Conservation (phyloP, 1,140 invertebrate genomes). For the Drosophila auraria region DNA sequence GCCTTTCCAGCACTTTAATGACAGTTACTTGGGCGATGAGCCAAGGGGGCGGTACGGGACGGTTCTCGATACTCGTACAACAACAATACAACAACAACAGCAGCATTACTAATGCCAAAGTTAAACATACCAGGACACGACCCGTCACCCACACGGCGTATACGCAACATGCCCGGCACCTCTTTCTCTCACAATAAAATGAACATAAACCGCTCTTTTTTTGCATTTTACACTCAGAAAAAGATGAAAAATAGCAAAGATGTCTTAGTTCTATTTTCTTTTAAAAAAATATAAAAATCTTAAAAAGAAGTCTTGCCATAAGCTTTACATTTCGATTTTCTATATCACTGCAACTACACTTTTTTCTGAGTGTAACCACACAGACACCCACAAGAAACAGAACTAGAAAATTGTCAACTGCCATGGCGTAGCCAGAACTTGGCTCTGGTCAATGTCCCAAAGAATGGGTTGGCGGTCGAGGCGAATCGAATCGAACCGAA, state of each 20-base stretch:
- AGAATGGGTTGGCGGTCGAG: conserved; percentile 8
- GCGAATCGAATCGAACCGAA: conserved; percentile 33
- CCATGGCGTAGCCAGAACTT: conserved; percentile 46
- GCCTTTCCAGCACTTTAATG: conserved; percentile 51
- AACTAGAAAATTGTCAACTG: conserved; percentile 52
- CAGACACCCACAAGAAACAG: conserved; percentile 6
- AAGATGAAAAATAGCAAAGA: not conserved
- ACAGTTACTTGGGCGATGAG: conserved; percentile 23
- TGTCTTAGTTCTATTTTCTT: not conserved
- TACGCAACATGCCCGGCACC: conserved; percentile 53
- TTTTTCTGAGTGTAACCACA: conserved; percentile 27
- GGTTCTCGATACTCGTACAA: conserved; percentile 45
- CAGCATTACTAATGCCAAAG: conserved; percentile 72
- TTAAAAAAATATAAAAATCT: not conserved
- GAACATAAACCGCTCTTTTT: conserved; percentile 16
- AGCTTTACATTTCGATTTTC: not conserved
- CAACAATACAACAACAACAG: conserved; percentile 35
- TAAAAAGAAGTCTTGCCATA: not conserved
- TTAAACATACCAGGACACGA: conserved; percentile 66
- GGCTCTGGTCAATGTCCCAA: conserved; percentile 35
- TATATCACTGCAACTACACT: not conserved
- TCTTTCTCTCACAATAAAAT: conserved; percentile 36
- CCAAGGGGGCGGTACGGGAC: conserved; percentile 1
- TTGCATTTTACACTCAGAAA: conserved; percentile 21
- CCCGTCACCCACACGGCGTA: conserved; percentile 56